Percentiles rank a stretch among this genome's conserved stretches.
These are phyloP conservation scores for Sericinus montela DNA, from an alignment of 2,888 invertebrate species.

Conservation along the genomic window DNA sequence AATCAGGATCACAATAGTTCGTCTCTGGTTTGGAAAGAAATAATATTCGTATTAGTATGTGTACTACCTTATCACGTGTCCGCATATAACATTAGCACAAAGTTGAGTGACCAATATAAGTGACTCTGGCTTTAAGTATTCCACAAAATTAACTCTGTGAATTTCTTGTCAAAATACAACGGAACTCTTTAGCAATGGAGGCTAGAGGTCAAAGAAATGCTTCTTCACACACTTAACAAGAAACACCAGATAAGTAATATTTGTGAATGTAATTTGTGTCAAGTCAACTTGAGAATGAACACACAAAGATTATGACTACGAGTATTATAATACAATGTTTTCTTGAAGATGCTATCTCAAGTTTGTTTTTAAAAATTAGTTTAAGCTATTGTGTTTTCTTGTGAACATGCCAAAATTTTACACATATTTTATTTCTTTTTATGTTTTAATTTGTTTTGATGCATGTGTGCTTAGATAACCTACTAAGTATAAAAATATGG, in stretches of 20 bases:
- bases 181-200: conserved; percentile 35
- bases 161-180: conserved; percentile 65
- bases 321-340: background rate
- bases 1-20: too few relatives aligned
- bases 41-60: too few relatives aligned
- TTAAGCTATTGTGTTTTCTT: background rate
- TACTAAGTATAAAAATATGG: too few relatives aligned
- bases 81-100: background rate
- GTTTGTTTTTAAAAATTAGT: conserved; percentile 4
- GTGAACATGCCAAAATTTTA: background rate
- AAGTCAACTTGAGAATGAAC: conserved; percentile 15
- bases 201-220: conserved; percentile 36
- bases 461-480: too few relatives aligned
- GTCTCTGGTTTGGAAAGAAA: too few relatives aligned
- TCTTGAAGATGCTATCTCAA: background rate
- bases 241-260: conserved; percentile 19
- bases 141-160: conserved; percentile 49
- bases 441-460: too few relatives aligned
- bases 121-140: conserved; percentile 40
- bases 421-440: background rate
- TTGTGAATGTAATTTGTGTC: conserved; percentile 17
- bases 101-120: conserved; percentile 25
- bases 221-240: conserved; percentile 28
- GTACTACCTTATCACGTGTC: too few relatives aligned
- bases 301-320: conserved; percentile 1